Base-by-base conservation (phyloP, 2,797 vertebrate genomes). In the Sebastes matsubarae region DNA sequence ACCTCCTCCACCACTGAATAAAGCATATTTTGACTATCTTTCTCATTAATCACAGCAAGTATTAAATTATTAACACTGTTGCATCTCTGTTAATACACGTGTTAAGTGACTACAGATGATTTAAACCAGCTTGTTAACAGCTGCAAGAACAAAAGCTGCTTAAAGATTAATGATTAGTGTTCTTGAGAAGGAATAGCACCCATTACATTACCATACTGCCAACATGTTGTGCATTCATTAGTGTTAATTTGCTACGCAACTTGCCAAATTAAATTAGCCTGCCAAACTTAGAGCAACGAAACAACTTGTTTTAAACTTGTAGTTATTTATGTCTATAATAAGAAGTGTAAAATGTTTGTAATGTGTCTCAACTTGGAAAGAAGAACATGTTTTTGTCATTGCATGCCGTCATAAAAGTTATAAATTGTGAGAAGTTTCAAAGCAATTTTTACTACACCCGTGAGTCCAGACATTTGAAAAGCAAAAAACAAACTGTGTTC, bases 111-210 rank as follows among this genome's bases (percentile, higher is more conserved):
- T 5, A 32, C 32, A 59, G 24, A 72, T 42, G 11, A 58, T 72
- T 75, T n/a, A 14, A 75, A 72, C 6, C 34, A 46, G 61, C 61
- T 52, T 68, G 63, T 38, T 29, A 66, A 72, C 79, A 72, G 61
- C 75, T 63, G 75, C 46, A 13, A 71, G 66, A 9, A 38, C 20
- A 57, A 64, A 72, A 50, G 57, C 50, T 42, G 58, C 13, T 58
- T 14, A 30, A 66, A 61, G 71, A 72, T 42, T 42, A 25, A 63
- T 64, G 29, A 64, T 61, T 18, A 38, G 50, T 50, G 34, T 58
- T 68, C 25, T 55, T n/a, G 16, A 58, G 79, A 58, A 82, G 72
- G 42, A 61, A 20, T 10, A 59, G 18, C 63, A 68, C 4, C 32
- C 60, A 38, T 63, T n/a, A 75, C 54, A 61, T 68, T 50, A 58